Conservation (phyloP, 1,140 invertebrate species). For the Hycleus phaleratus region DNA sequence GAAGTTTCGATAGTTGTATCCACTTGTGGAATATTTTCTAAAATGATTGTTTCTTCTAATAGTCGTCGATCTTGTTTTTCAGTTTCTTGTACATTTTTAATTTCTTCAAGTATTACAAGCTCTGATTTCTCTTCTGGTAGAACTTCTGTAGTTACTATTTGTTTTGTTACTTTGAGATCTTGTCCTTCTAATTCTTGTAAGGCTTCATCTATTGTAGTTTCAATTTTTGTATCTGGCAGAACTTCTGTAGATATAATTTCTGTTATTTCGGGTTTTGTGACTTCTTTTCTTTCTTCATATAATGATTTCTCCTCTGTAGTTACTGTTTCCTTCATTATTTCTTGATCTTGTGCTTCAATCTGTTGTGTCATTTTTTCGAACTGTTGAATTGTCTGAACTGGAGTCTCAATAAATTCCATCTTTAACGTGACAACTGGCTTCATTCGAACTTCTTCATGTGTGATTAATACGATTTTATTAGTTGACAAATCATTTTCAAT, state of each 20-base stretch:
- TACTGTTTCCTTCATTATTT: neutral
- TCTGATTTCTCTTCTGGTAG: neutral
- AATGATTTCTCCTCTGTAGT: neutral
- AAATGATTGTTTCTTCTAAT: too few species aligned
- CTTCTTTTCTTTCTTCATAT: neutral
- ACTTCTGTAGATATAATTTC: neutral
- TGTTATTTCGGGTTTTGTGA: neutral
- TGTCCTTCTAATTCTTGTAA: neutral
- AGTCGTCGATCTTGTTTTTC: too few species aligned
- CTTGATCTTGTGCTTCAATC: neutral
- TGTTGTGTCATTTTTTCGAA: conserved; percentile 9
- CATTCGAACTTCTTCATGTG: conserved; percentile 58
- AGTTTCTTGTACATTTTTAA: too few species aligned
- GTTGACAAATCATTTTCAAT: conserved; percentile 29
- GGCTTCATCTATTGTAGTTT: conserved; percentile 1
- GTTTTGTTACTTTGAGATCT: neutral
- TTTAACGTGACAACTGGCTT: conserved; percentile 55
- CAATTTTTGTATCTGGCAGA: neutral
- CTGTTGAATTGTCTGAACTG: conserved; percentile 17
- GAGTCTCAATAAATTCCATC: conserved; percentile 42
- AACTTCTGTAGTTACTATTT: neutral
- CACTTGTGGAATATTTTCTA: neutral
- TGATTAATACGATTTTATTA: conserved; percentile 56
- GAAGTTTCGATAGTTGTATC: neutral
- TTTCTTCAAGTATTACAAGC: too few species aligned